Conservation (phyloP, 2,888 invertebrate species). For the Caenorhabditis sp. region DNA sequence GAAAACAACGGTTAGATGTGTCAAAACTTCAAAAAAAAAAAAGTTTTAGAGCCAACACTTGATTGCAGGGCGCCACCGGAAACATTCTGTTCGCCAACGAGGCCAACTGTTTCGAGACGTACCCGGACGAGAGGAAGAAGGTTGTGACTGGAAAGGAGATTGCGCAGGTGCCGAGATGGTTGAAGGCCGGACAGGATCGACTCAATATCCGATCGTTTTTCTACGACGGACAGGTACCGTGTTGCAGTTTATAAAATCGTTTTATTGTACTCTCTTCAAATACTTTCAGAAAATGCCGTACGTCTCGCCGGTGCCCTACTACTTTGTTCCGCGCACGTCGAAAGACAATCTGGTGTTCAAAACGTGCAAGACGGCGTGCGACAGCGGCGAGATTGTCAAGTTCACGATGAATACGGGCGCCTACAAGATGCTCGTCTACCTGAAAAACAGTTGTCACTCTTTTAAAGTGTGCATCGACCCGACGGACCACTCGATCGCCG, state of each 20-base stretch:
- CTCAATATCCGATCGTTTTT: slow-evolving; percentile 5
- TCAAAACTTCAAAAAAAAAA: too few species aligned
- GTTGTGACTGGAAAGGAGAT: background rate
- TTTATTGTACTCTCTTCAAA: background rate
- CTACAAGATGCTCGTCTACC: slow-evolving; percentile 1
- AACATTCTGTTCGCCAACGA: slow-evolving; percentile 18
- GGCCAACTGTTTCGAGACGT: slow-evolving; percentile 2
- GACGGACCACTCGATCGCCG: background rate
- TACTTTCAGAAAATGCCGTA: background rate
- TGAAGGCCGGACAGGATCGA: slow-evolving; percentile 3
- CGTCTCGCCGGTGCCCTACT: background rate
- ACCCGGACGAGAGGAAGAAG: background rate
- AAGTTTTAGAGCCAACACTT: too few species aligned
- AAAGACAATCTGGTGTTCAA: background rate
- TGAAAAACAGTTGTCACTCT: background rate
- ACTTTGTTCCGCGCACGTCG: background rate
- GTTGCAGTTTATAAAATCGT: too few species aligned
- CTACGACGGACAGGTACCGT: slow-evolving; percentile 10
- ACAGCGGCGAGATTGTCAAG: slow-evolving; percentile 16
- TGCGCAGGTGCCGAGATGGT: slow-evolving; percentile 26
- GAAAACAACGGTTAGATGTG: background rate
- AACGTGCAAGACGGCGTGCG: slow-evolving; percentile 9
- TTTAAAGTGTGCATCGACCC: slow-evolving; percentile 13
- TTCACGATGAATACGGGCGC: background rate
- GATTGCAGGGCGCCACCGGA: background rate